These are phyloP conservation scores for Orestias chungarensis DNA, from an alignment of 2,797 vertebrate genomes.

Conservation along the genomic window DNA sequence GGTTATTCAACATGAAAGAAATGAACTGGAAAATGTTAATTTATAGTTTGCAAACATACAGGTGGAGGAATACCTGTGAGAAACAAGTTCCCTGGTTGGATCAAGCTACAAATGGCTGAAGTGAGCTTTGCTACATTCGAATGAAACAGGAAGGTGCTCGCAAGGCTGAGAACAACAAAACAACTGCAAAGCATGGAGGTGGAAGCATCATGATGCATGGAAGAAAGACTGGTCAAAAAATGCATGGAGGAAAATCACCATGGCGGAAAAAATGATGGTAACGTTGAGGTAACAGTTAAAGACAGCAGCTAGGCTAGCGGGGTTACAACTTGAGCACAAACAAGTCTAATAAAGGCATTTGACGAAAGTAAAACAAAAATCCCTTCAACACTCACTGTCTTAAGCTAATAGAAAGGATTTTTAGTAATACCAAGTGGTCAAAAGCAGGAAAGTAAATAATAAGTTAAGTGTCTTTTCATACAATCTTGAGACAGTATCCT, in stretches of 20 bases:
- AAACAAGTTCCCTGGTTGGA: not conserved
- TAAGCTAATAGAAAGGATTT: not conserved
- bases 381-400: not conserved
- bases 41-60: not conserved
- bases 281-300: no score
- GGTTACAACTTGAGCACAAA: no score
- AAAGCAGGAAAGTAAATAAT: not conserved
- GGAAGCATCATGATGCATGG: not conserved
- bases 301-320: no score
- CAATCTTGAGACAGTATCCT: not conserved
- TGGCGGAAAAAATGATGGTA: no score
- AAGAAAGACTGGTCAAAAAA: not conserved
- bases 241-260: no score
- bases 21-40: not conserved
- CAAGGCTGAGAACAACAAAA: not conserved
- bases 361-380: not conserved
- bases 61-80: not conserved
- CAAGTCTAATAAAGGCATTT: no score
- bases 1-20: not conserved
- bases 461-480: not conserved
- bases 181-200: not conserved
- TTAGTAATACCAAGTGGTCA: not conserved
- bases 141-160: no score
- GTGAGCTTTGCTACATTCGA: not conserved
- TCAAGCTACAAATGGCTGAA: not conserved